Percentiles rank a stretch among this genome's conserved stretches.
These are phyloP conservation scores for Leptodactylus fallax DNA, from an alignment of 2,797 vertebrate species.

Conservation along the genomic window DNA sequence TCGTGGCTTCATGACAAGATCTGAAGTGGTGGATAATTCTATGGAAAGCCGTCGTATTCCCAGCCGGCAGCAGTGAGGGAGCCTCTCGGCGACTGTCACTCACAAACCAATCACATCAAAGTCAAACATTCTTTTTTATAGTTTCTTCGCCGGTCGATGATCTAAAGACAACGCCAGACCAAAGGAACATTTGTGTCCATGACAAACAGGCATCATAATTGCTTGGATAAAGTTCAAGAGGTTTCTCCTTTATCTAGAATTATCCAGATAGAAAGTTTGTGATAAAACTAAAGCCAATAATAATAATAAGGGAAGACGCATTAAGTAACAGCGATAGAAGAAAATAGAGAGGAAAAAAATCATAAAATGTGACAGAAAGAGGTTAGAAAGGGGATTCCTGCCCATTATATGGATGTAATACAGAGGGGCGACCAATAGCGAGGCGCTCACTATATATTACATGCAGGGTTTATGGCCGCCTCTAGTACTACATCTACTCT, in stretches of 20 bases:
- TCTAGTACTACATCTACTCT: too few species aligned
- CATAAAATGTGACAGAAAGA: too few species aligned
- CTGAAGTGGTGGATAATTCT: constrained; percentile 16
- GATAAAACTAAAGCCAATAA: too few species aligned
- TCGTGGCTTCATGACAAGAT: constrained; percentile 26
- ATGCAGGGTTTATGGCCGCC: too few species aligned
- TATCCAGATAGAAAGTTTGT: too few species aligned
- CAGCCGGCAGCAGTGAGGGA: constrained; percentile 18
- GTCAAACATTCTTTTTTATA: background rate
- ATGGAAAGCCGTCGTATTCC: background rate
- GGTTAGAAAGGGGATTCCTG: too few species aligned
- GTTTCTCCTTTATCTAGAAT: background rate
- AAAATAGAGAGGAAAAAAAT: too few species aligned
- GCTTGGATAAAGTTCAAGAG: background rate
- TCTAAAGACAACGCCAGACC: background rate
- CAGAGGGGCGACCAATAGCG: too few species aligned
- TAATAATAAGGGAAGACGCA: background rate
- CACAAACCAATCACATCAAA: constrained; percentile 20
- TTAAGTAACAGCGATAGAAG: background rate
- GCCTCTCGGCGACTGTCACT: constrained; percentile 20
- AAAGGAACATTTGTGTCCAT: background rate
- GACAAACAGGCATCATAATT: background rate
- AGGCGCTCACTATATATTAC: too few species aligned
- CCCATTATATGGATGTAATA: too few species aligned
- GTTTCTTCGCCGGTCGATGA: constrained; percentile 16